Evolutionary conservation across 2,797 vertebrate species (phyloP).

Genomic region (Enoplosus armatus): DNA sequence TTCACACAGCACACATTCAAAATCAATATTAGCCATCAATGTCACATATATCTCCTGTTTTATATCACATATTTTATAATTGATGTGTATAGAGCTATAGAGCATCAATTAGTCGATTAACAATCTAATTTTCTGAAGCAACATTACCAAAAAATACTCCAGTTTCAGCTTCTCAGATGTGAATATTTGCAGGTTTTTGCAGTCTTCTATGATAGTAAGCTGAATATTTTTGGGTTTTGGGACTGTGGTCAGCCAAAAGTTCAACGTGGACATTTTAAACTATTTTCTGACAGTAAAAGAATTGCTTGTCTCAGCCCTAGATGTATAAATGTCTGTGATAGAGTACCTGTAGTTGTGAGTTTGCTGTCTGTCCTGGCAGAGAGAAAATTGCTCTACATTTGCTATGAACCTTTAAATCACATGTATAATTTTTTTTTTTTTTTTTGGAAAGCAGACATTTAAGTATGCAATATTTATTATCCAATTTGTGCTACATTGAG

Average conservation of each 20-base stretch:
- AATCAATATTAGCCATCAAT: neutral
- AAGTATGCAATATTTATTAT: conserved; percentile 54
- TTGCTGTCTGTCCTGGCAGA: neutral
- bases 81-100: neutral
- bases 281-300: neutral
- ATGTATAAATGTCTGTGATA: neutral
- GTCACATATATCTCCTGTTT: no score
- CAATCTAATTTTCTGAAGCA: neutral
- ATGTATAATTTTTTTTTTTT: neutral
- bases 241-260: neutral
- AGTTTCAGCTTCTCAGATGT: neutral
- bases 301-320: neutral
- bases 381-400: conserved; percentile 7
- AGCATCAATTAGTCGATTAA: neutral
- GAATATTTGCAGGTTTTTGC: neutral
- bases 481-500: conserved; percentile 44
- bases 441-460: conserved; percentile 26
- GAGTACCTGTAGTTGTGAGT: neutral
- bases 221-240: neutral
- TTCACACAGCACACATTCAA: neutral
- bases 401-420: conserved; percentile 42
- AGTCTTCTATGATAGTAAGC: neutral
- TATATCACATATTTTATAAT: neutral
- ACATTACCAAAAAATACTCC: no score
- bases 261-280: neutral